A percentile compares a stretch with the other conserved stretches of the same genome.
These are phyloP conservation scores for Dendrocincla fuliginosa DNA, from an alignment of 2,797 vertebrate genomes.

Conservation along the genomic window DNA sequence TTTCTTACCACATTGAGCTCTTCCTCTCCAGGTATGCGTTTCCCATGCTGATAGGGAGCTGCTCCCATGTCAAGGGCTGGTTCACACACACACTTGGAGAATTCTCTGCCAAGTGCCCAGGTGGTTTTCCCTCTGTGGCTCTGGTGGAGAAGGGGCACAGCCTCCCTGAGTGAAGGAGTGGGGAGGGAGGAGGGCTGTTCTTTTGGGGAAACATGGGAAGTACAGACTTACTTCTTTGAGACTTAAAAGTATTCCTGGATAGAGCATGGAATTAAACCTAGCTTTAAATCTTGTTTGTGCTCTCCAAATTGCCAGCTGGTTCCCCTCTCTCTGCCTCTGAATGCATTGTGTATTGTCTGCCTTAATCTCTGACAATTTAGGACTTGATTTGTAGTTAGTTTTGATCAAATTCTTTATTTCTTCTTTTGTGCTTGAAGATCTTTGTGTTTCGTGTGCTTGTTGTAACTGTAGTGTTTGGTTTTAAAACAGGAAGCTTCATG, in stretches of 20 bases:
- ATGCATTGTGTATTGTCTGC: neutral
- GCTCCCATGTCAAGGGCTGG: neutral
- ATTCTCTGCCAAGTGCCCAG: fast-evolving
- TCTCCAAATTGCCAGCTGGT: neutral
- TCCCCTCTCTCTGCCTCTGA: neutral
- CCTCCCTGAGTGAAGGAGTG: neutral
- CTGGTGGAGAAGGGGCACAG: neutral
- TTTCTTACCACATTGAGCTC: neutral
- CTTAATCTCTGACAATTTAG: neutral
- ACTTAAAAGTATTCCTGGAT: neutral
- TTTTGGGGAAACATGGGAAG: neutral
- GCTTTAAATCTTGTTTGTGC: neutral
- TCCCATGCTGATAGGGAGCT: neutral
- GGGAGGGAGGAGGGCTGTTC: neutral
- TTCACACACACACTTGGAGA: neutral
- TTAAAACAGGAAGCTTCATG: neutral
- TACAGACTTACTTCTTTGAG: neutral
- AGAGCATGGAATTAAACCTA: neutral
- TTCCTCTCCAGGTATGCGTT: neutral
- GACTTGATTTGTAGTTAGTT: neutral
- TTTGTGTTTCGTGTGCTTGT: neutral
- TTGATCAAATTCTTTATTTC: neutral
- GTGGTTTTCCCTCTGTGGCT: neutral
- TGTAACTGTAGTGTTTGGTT: neutral
- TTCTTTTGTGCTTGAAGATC: neutral